Evolutionary conservation across 2,888 invertebrate genomes (phyloP).

Genomic region (Lasius platythorax): DNA sequence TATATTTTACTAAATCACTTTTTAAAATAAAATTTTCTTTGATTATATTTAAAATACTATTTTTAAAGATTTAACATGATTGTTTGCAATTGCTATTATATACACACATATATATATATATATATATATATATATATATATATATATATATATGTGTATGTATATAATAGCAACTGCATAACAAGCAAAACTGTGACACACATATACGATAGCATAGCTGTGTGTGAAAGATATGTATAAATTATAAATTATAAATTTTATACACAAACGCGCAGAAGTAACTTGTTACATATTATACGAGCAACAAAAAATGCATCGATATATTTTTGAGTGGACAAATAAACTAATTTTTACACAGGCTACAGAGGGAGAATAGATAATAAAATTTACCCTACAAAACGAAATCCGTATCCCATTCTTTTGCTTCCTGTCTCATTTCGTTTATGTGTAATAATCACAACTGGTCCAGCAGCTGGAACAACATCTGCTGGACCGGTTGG

Average conservation of each 20-base stretch:
- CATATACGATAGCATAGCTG: not conserved
- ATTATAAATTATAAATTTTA: not conserved
- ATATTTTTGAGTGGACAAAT: slow-evolving; percentile 17
- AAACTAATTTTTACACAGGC: slow-evolving; percentile 15
- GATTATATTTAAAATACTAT: not conserved
- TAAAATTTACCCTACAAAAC: slow-evolving; percentile 17
- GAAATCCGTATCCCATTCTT: slow-evolving; percentile 15
- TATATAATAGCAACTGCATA: not conserved
- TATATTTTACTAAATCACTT: not conserved
- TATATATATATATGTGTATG: too few relatives aligned
- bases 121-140: too few relatives aligned
- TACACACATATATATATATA: not conserved
- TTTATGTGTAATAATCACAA: slow-evolving; percentile 50
- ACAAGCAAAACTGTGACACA: not conserved
- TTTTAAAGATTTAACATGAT: not conserved
- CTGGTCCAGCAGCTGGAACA: slow-evolving; percentile 81
- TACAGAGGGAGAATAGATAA: not conserved
- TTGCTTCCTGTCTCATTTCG: slow-evolving; percentile 34
- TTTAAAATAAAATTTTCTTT: not conserved
- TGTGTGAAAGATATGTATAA: slow-evolving; percentile 7
- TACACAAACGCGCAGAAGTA: not conserved
- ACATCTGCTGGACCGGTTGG: slow-evolving; percentile 85
- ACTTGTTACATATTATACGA: not conserved
- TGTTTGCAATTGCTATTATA: not conserved
- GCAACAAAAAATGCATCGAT: slow-evolving; percentile 11